Evolutionary conservation across 1,140 invertebrate species (phyloP), one percentile per base, ranked within the genome.

Genomic region (Mamestra configurata): DNA sequence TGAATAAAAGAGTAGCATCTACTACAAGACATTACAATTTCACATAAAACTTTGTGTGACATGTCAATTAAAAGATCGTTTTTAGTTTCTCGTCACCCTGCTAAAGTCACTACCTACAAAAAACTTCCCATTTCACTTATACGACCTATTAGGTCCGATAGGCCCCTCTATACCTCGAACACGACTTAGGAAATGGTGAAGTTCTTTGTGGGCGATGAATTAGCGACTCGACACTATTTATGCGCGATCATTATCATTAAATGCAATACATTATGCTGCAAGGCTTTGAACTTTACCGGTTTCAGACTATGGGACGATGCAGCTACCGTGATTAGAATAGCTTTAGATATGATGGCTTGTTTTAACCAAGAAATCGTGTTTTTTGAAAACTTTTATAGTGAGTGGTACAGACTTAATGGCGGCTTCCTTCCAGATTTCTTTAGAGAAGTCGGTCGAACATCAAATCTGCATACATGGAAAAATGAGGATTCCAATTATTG

Each of bases 171-270:
- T 64, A 37, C n/a, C 18, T n/a, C 8, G 5, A 20, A 31, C 53
- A 57, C 22, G 57, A 61, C 61, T 22, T 40, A 40, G 61, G n/a
- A 40, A 75, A 24, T 46, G 13, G 40, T n/a, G 22, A 24, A 24
- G 20, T 57, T n/a, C 20, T 27, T 46, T 40, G 66, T 70, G 40
- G 66, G 66, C 66, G 66, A 49, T 49, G 22, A 49, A 70, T 70
- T 70, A 70, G 40, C 66, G 43, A 24, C 40, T 8, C 40, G 10
- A 0, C 40, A 18, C 27, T n/a, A 61, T 61, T 70, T 70, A 46
- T 70, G 40, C 40, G 40, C 22, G 66, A 70, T 70, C 66, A 70
- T 70, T 70, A 49, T 70, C 66, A 46, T 70, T 70, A 46, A 70
- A 49, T 46, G 22, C 66, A 46, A 70, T 40, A 70, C 66, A 70